Conservation (phyloP, 2,113 vertebrate genomes). For the Pseudopodoces humilis region DNA sequence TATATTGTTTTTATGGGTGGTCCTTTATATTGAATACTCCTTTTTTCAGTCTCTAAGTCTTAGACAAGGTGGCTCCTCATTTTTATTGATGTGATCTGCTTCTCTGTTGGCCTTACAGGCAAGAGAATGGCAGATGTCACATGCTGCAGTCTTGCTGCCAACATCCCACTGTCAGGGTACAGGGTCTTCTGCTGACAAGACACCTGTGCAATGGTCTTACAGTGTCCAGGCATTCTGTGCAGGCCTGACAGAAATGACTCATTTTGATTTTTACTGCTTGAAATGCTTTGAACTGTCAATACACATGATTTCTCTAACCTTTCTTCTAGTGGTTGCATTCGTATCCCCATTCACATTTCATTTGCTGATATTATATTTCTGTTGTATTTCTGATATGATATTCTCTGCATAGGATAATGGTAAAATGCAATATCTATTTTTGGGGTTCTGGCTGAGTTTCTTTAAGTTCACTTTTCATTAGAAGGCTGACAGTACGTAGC, state of each 20-base stretch:
- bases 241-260: not conserved
- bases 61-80: not conserved
- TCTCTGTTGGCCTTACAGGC: not conserved
- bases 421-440: not conserved
- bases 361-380: not conserved
- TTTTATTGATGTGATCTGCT: not conserved
- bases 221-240: not conserved
- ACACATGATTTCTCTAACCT: not conserved
- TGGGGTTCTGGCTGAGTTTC: not conserved
- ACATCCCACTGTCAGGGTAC: fast-evolving
- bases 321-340: not conserved
- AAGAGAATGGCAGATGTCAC: not conserved
- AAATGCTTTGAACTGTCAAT: not conserved
- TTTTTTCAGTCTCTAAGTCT: not conserved
- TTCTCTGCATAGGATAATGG: not conserved
- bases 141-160: not conserved
- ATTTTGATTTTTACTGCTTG: not conserved
- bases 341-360: not conserved
- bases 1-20: not conserved
- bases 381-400: not conserved
- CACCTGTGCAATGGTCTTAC: not conserved
- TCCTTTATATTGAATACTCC: not conserved
- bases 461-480: not conserved
- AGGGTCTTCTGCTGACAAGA: not conserved
- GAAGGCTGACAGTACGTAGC: not conserved